Percentiles rank a stretch among this genome's conserved stretches.
Evolutionary conservation across 1,140 invertebrate genomes (phyloP).

Genomic region (Zaprionus kolodkinae): DNA sequence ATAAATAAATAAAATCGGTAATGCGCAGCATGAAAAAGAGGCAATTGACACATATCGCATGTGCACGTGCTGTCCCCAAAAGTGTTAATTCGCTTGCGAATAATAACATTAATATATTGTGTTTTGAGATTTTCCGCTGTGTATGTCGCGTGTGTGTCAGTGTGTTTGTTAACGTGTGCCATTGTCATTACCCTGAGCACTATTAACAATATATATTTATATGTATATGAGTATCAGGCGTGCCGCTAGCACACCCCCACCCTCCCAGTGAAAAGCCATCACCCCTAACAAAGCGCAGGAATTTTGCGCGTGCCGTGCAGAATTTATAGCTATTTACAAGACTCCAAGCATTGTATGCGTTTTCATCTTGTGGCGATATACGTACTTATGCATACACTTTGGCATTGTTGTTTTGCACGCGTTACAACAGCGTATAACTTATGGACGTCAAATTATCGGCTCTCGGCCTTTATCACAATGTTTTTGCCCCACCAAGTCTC

Average conservation of each 20-base stretch:
- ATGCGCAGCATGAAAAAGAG: constrained; percentile 20
- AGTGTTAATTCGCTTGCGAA: constrained; percentile 28
- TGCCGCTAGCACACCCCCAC: constrained; percentile 18
- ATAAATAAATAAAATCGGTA: constrained; percentile 54
- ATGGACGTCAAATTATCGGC: constrained; percentile 43
- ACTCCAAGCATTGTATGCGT: constrained; percentile 38
- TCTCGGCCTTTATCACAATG: constrained; percentile 57
- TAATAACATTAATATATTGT: constrained; percentile 21
- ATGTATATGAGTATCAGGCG: constrained; percentile 23
- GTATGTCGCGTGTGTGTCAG: background rate
- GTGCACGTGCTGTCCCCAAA: constrained; percentile 32
- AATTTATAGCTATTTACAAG: constrained; percentile 29
- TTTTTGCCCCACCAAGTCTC: background rate
- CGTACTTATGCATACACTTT: constrained; percentile 12
- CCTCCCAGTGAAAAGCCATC: background rate
- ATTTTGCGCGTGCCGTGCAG: constrained; percentile 52
- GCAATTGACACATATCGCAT: constrained; percentile 27
- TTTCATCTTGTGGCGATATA: constrained; percentile 11
- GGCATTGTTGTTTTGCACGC: constrained; percentile 48
- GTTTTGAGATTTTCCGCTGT: background rate
- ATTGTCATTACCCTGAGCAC: constrained; percentile 27
- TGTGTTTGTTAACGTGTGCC: constrained; percentile 31
- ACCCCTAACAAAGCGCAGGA: constrained; percentile 46
- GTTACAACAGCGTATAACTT: constrained; percentile 39
- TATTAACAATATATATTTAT: constrained; percentile 30